Evolutionary conservation across 2,888 invertebrate genomes (phyloP), one percentile per base, ranked within the genome.

Genomic region (Bellardia pandia): DNA sequence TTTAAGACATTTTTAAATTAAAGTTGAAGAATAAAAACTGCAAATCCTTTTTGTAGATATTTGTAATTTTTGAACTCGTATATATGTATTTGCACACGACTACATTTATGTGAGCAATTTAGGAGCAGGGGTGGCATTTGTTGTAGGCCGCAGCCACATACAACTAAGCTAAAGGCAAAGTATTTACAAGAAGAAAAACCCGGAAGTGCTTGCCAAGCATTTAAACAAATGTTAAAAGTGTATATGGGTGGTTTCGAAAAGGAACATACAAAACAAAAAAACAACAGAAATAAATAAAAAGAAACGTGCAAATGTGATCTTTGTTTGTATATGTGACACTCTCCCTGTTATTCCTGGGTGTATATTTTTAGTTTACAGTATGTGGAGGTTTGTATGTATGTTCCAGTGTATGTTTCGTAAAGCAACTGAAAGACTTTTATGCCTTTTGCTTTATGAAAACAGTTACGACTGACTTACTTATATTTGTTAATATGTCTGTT

Each of bases 131-230:
- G 9, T 66, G 66, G 66, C 8, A 48, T 53, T 42, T 14, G 13
- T 71, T 37, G 62, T 71, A 75, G 82, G 60, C 42, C 71, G 30
- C 40, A 62, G 30, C 40, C 42, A n/a, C 4, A 14, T 72, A 45
- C 7, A 80, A 72, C 23, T 23, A 48, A 68, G 75, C 71, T 71
- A 53, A 71, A 56, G 42, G 62, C 14, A 69, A 53, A 66, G 76
- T 56, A 23, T 23, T 23, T 23, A 45, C 66, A 60, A 60, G 58
- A 58, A 75, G 75, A 80, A 81, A 75, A 85, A 87, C 81, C 85
- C 87, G 87, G 85, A 87, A 87, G 78, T 87, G 69, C 85, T 82
- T 85, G 78, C 87, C 81, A 82, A 75, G 64, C 71, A 71, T 78
- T 64, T 51, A 84, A 64, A 85, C 69, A 85, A 87, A 85, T 82